A percentile compares a stretch with the other conserved stretches of the same genome.
phyloP scores from a whole-genome alignment of 2,113 vertebrate species.

The Tautogolabrus adspersus region DNA sequence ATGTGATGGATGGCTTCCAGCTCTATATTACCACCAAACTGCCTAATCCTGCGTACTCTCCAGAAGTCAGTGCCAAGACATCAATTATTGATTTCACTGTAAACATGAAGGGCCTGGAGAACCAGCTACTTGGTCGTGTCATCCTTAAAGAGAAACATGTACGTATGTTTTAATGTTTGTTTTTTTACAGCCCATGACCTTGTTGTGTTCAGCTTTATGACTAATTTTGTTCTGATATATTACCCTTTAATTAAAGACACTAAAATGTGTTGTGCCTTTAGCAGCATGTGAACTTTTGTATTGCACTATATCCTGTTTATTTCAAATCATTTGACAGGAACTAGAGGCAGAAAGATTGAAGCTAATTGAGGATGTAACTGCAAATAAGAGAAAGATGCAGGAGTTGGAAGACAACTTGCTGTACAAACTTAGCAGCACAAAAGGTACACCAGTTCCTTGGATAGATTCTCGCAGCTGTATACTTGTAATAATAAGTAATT shows the following conservation, averaged over 20 bases:
- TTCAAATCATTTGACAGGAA: slow-evolving; percentile 79
- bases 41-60: slow-evolving; percentile 90
- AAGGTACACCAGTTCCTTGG: slow-evolving; percentile 63
- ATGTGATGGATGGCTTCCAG: slow-evolving; percentile 88
- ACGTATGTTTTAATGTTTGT: no score
- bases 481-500: background rate
- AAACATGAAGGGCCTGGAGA: slow-evolving; percentile 91
- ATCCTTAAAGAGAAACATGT: slow-evolving; percentile 91
- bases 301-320: background rate
- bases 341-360: slow-evolving; percentile 89
- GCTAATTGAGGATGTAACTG: slow-evolving; percentile 88
- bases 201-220: background rate
- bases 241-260: background rate
- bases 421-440: slow-evolving; percentile 87
- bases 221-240: background rate
- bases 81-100: slow-evolving; percentile 94
- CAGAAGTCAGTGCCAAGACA: slow-evolving; percentile 90
- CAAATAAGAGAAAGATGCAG: slow-evolving; percentile 91
- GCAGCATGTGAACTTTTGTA: background rate
- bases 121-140: slow-evolving; percentile 90
- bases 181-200: no score
- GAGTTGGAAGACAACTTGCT: slow-evolving; percentile 91
- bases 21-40: slow-evolving; percentile 92
- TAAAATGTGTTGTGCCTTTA: background rate
- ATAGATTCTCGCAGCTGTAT: background rate